Percentiles rank a stretch among this genome's conserved stretches.
Conservation (phyloP, 2,113 vertebrate species). For the Nothoprocta pentlandii region DNA sequence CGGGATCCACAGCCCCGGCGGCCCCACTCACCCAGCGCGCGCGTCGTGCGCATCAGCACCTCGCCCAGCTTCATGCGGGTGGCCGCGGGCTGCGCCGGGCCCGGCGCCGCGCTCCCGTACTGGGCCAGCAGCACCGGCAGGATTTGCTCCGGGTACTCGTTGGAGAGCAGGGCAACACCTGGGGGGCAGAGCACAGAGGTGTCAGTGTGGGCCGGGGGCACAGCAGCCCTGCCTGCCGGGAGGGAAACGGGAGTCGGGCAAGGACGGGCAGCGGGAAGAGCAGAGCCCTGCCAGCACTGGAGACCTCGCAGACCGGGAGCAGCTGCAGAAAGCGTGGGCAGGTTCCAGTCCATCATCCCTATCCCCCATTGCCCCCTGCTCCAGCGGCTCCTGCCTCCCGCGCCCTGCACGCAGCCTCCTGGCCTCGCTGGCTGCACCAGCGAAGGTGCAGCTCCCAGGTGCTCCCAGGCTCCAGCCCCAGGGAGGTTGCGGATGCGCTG, state of each 20-base stretch:
- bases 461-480: neutral
- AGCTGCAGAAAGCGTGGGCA: neutral
- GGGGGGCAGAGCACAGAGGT: neutral
- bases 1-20: too few relatives aligned
- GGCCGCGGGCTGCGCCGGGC: neutral
- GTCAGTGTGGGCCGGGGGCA: neutral
- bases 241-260: neutral
- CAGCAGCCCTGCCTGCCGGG: too few relatives aligned
- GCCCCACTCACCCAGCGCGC: slow-evolving; percentile 87
- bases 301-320: neutral
- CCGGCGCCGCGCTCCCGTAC: slow-evolving; percentile 66
- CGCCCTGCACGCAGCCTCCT: too few relatives aligned
- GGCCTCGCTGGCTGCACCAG: too few relatives aligned
- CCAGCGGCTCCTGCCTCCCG: neutral
- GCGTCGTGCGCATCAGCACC: slow-evolving; percentile 90
- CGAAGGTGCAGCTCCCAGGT: too few relatives aligned
- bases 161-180: slow-evolving; percentile 88
- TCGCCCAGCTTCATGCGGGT: slow-evolving; percentile 94
- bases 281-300: neutral
- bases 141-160: slow-evolving; percentile 85
- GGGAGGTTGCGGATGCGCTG: neutral
- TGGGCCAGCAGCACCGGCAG: slow-evolving; percentile 83
- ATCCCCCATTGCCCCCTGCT: too few relatives aligned
- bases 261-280: neutral
- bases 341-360: too few relatives aligned